phyloP scores from a whole-genome alignment of 2,888 invertebrate genomes.

The Artemia sinica region DNA sequence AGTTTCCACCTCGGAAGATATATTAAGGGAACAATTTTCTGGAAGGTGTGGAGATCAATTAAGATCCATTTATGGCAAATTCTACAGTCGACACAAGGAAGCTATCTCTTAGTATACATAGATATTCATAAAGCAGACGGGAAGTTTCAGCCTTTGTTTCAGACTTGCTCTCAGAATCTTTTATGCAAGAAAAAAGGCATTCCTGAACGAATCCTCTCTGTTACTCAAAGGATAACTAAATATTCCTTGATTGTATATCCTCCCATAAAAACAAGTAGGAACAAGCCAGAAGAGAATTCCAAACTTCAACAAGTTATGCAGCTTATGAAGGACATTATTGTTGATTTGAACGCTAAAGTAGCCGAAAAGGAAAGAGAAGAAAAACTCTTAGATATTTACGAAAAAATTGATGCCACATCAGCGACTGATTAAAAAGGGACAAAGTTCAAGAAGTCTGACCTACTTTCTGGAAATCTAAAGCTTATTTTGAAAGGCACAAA shows the following conservation, averaged over 20 bases:
- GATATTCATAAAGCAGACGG: slow-evolving; percentile 40
- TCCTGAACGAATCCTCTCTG: slow-evolving; percentile 83
- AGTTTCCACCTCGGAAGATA: too few relatives aligned
- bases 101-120: slow-evolving; percentile 80
- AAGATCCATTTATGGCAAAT: slow-evolving; percentile 52
- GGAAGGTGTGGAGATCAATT: too few relatives aligned
- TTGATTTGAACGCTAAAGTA: slow-evolving; percentile 78
- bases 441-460: slow-evolving; percentile 84
- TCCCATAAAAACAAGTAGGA: slow-evolving; percentile 69
- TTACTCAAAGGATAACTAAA: slow-evolving; percentile 84
- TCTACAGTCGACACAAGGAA: slow-evolving; percentile 77
- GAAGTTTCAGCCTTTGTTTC: slow-evolving; percentile 47
- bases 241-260: slow-evolving; percentile 84
- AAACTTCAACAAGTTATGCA: slow-evolving; percentile 56
- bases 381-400: slow-evolving; percentile 75
- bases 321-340: slow-evolving; percentile 67
- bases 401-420: slow-evolving; percentile 77
- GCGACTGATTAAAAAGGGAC: slow-evolving; percentile 48
- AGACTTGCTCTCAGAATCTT: slow-evolving; percentile 70
- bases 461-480: slow-evolving; percentile 61
- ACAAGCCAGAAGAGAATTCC: slow-evolving; percentile 59
- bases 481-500: too few relatives aligned
- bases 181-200: slow-evolving; percentile 83
- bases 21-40: too few relatives aligned
- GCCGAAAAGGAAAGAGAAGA: slow-evolving; percentile 78